Conservation (phyloP, 1,140 invertebrate genomes). For the Drosophila sturtevanti region DNA sequence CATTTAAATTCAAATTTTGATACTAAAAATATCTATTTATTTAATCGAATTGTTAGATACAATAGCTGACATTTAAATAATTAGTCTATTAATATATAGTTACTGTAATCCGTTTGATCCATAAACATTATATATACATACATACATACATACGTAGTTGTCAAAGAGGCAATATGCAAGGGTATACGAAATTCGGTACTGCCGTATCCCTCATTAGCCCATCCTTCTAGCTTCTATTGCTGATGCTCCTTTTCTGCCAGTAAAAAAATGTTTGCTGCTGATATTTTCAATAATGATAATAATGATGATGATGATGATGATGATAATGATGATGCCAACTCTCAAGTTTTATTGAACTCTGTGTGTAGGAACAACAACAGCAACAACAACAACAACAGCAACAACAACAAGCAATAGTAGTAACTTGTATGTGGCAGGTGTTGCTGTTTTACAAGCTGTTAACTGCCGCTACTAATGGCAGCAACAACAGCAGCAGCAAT, state of each 20-base stretch:
- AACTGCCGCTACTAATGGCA: conserved; percentile 70
- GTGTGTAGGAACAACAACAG: conserved; percentile 29
- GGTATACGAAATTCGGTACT: too few relatives aligned
- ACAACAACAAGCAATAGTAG: conserved; percentile 19
- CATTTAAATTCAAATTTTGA: too few relatives aligned
- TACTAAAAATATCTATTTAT: too few relatives aligned
- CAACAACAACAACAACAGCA: conserved; percentile 24
- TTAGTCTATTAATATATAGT: too few relatives aligned
- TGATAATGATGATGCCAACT: conserved; percentile 43
- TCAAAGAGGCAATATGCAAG: too few relatives aligned
- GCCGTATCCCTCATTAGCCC: too few relatives aligned
- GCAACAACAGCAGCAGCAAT: conserved; percentile 31
- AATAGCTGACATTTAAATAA: too few relatives aligned
- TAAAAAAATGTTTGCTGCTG: conserved; percentile 29
- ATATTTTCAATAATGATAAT: conserved; percentile 16
- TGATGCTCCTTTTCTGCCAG: conserved; percentile 53
- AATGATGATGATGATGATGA: conserved; percentile 2
- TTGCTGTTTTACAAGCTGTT: conserved; percentile 76
- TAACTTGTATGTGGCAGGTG: conserved; percentile 70
- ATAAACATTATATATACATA: too few relatives aligned
- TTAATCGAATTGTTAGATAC: too few relatives aligned
- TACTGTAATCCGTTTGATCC: too few relatives aligned
- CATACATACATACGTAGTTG: too few relatives aligned
- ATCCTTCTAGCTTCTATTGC: too few relatives aligned
- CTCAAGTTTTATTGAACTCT: conserved; percentile 71